These are phyloP conservation scores for Lophotis ruficrista DNA, from an alignment of 2,113 vertebrate species.

Conservation along the genomic window DNA sequence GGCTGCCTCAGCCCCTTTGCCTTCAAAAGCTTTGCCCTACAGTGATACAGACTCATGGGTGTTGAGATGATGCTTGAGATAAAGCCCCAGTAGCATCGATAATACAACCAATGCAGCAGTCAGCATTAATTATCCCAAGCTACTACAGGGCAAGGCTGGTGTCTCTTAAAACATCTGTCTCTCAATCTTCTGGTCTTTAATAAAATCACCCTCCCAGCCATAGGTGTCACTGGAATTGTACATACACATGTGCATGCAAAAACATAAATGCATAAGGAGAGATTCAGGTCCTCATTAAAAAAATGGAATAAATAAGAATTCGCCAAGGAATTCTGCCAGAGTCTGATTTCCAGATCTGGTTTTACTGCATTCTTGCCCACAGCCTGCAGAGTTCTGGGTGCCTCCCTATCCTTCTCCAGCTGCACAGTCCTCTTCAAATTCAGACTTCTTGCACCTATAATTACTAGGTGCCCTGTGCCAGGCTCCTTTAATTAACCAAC, in stretches of 20 bases:
- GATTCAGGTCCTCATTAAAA: conserved; percentile 67
- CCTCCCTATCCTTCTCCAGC: conserved; percentile 79
- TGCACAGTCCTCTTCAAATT: conserved; percentile 78
- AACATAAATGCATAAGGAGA: conserved; percentile 44
- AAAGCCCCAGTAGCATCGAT: conserved; percentile 10
- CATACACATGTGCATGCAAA: conserved; percentile 51
- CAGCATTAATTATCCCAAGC: conserved; percentile 50
- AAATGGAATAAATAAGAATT: conserved; percentile 73
- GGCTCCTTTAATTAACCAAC: conserved; percentile 83
- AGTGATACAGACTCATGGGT: background rate
- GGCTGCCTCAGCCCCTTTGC: conserved; percentile 36
- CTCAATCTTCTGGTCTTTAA: conserved; percentile 50
- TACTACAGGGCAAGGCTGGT: background rate
- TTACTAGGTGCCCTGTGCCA: conserved; percentile 78
- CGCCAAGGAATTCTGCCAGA: conserved; percentile 75
- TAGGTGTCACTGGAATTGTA: conserved; percentile 46
- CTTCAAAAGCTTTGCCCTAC: conserved; percentile 35
- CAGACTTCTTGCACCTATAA: conserved; percentile 83
- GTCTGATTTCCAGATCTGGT: conserved; percentile 76
- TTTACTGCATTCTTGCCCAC: conserved; percentile 79
- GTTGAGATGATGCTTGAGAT: conserved; percentile 25
- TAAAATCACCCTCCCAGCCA: conserved; percentile 44
- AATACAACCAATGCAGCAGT: conserved; percentile 39
- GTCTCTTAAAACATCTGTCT: conserved; percentile 37
- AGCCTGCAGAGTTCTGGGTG: conserved; percentile 72